These are phyloP conservation scores for Pomacea canaliculata DNA, from an alignment of 2,888 invertebrate genomes.

Conservation along the genomic window DNA sequence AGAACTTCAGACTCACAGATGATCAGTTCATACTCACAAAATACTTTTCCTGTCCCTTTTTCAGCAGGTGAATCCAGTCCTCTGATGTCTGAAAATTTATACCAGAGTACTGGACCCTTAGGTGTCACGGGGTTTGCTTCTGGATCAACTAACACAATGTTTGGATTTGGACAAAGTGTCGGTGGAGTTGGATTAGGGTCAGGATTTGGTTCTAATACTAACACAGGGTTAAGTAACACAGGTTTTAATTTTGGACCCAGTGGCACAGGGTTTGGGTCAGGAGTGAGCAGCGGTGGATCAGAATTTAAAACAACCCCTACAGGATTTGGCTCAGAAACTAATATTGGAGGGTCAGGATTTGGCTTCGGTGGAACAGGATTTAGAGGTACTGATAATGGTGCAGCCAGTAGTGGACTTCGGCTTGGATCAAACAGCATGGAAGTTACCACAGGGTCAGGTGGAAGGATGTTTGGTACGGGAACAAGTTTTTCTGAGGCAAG, in stretches of 20 bases:
- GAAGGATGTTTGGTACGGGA: too few species aligned
- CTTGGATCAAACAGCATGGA: too few species aligned
- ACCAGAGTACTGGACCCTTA: not conserved
- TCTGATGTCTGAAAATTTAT: too few species aligned
- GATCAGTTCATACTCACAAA: not conserved
- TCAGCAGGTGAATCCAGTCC: too few species aligned
- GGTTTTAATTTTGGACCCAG: not conserved
- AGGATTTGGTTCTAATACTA: not conserved
- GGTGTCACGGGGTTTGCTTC: conserved; percentile 20
- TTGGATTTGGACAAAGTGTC: conserved; percentile 17
- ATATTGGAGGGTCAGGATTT: conserved; percentile 8
- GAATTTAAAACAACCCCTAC: not conserved
- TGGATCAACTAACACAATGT: conserved; percentile 4
- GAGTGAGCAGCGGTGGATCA: not conserved
- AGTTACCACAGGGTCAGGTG: too few species aligned
- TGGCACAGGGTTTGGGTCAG: not conserved
- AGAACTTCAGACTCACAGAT: not conserved
- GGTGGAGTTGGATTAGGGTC: conserved; percentile 22
- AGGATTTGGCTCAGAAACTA: conserved; percentile 2
- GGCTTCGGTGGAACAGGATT: not conserved
- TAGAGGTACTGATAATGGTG: too few species aligned
- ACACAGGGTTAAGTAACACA: too few species aligned
- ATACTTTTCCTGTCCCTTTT: too few species aligned
- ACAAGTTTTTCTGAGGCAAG: too few species aligned
- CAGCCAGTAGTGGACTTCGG: too few species aligned